phyloP scores from a whole-genome alignment of 2,888 invertebrate genomes.

The Arctia plantaginis region DNA sequence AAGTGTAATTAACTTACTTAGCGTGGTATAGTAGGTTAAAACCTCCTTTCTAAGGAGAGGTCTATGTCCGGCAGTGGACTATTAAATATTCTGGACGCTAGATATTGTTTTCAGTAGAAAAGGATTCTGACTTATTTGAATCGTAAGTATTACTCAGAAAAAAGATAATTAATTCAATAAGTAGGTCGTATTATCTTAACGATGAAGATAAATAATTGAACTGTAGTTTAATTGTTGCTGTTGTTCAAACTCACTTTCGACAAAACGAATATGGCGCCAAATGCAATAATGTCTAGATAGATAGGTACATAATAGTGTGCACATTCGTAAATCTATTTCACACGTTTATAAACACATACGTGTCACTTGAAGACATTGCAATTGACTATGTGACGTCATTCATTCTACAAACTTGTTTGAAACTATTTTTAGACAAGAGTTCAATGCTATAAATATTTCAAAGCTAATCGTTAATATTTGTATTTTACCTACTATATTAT shows the following conservation, averaged over 20 bases:
- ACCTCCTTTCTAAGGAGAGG: too few relatives aligned
- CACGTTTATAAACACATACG: slow-evolving; percentile 26
- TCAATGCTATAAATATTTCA: slow-evolving; percentile 47
- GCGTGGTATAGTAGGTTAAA: too few relatives aligned
- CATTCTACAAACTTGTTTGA: slow-evolving; percentile 36
- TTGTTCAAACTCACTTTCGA: neutral
- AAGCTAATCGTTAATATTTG: slow-evolving; percentile 23
- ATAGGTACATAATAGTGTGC: neutral
- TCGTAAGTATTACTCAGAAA: neutral
- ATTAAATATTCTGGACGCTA: neutral
- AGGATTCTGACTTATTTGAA: neutral
- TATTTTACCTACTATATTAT: slow-evolving; percentile 19
- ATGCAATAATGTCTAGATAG: neutral
- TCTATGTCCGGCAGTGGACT: too few relatives aligned
- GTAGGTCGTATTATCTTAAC: slow-evolving; percentile 2
- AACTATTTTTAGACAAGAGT: slow-evolving; percentile 48
- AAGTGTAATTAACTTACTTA: too few relatives aligned
- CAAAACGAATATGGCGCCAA: neutral
- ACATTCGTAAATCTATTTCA: neutral
- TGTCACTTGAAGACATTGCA: slow-evolving; percentile 34
- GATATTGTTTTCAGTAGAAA: neutral
- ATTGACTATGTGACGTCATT: slow-evolving; percentile 41
- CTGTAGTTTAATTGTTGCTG: slow-evolving; percentile 6
- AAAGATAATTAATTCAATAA: neutral
- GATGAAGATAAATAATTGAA: neutral